Percentiles rank a stretch among this genome's conserved stretches.
These are phyloP conservation scores for Scalopus aquaticus DNA, from an alignment of 2,113 vertebrate genomes.

Conservation along the genomic window DNA sequence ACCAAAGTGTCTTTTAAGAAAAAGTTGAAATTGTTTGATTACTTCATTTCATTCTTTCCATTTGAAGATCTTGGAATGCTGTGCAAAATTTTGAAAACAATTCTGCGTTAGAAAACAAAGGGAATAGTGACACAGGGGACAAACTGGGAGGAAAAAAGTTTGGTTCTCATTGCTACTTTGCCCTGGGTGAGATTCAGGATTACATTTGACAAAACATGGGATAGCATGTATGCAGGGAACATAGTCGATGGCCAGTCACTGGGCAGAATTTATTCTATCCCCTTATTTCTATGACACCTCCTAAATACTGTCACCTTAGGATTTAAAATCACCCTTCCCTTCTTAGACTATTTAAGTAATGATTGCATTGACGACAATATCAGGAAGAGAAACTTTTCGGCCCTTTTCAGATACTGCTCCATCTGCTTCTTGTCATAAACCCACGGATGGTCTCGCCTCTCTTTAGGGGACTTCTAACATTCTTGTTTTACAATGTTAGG, in stretches of 20 bases:
- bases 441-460: constrained; percentile 55
- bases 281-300: neutral
- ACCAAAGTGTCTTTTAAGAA: neutral
- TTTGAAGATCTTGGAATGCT: constrained; percentile 1
- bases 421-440: constrained; percentile 59
- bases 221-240: neutral
- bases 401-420: constrained; percentile 9
- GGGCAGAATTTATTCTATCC: neutral
- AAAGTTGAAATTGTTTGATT: neutral
- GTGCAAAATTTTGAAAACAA: neutral
- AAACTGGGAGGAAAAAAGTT: neutral
- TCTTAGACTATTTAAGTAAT: neutral
- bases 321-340: neutral
- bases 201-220: neutral
- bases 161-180: neutral
- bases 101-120: neutral
- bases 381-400: neutral
- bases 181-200: neutral
- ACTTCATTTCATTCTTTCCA: constrained; percentile 38
- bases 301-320: neutral
- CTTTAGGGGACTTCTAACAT: constrained; percentile 55
- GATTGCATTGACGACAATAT: neutral
- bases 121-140: neutral
- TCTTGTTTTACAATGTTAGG: constrained; percentile 68
- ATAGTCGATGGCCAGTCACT: neutral